Evolutionary conservation across 2,797 vertebrate species (phyloP), one percentile per base, ranked within the genome.

Genomic region (Poecilia picta): DNA sequence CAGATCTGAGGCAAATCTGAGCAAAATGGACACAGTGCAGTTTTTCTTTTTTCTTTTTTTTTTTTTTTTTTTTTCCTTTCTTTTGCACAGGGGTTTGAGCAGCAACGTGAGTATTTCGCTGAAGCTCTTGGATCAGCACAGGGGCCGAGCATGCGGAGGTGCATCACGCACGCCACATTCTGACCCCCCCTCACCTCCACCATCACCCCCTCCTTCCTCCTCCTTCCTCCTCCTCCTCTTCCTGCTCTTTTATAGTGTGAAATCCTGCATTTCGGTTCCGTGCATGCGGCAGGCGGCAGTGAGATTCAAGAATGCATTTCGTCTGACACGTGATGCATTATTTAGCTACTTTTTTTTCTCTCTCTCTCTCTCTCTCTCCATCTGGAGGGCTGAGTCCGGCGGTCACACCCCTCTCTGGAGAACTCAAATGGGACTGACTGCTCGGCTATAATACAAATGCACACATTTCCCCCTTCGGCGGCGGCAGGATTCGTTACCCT

Each of bases 401-500:
- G 91, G 94, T 93, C 94, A 94, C 94, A 95, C 93, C 94, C 94
- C 94, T 95, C 92, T 92, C 89, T 86, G 73, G 87, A 94, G 91
- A 89, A 91, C 87, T 90, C 91, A 90, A 91, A 91, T 78, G 91
- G 91, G n/a, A n/a, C n/a, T n/a, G 91, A 93, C 92, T 87, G 89
- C 84, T 91, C 8, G 80, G 83, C 84, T 76, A 84, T 89, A 85
- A 90, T 84, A 89, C 87, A 71, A 88, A 71, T 81, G 86, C 88
- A 88, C 88, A 86, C 83, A 88, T 81, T 15, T 41, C n/a, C 76
- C 59, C 15, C 39, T 68, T 11, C 75, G 81, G 79, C 84, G 77
- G 83, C 62, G n/a, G 77, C 72, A 53, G n/a, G 64, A 68, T 68
- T 72, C 78, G 66, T 81, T 85, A 75, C 86, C 84, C 73, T 74